These are phyloP conservation scores for Naja naja DNA, from an alignment of 2,113 vertebrate species.

Conservation along the genomic window DNA sequence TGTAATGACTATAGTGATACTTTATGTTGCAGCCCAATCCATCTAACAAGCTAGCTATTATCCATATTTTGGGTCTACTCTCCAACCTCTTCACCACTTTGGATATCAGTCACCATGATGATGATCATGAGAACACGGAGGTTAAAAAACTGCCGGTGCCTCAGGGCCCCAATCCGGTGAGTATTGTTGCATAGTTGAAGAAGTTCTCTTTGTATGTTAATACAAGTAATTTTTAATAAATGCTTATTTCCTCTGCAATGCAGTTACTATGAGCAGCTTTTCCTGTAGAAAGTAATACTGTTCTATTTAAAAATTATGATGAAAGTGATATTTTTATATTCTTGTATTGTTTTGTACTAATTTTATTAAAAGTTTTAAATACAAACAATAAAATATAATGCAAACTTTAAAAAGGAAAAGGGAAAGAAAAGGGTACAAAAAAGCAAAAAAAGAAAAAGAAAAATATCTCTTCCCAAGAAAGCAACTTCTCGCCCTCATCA, in stretches of 20 bases:
- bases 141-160: slow-evolving; percentile 85
- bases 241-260: neutral
- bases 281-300: too few species aligned
- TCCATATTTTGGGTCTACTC: slow-evolving; percentile 95
- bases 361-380: neutral
- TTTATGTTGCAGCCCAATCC: slow-evolving; percentile 87
- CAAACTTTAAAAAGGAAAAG: neutral
- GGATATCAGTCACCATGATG: slow-evolving; percentile 95
- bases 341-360: neutral
- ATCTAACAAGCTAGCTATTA: slow-evolving; percentile 96
- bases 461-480: neutral
- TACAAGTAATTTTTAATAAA: neutral
- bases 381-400: neutral
- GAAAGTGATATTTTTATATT: neutral
- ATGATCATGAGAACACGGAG: slow-evolving; percentile 86
- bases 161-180: slow-evolving; percentile 95
- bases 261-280: neutral
- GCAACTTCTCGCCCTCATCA: neutral
- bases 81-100: slow-evolving; percentile 97
- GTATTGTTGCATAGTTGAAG: slow-evolving; percentile 43
- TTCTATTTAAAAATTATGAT: neutral
- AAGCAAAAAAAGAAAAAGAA: neutral
- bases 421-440: neutral
- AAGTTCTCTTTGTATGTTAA: neutral
- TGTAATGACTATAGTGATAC: neutral